Conservation (phyloP, 2,113 vertebrate genomes). For the Melanocharis versteri region DNA sequence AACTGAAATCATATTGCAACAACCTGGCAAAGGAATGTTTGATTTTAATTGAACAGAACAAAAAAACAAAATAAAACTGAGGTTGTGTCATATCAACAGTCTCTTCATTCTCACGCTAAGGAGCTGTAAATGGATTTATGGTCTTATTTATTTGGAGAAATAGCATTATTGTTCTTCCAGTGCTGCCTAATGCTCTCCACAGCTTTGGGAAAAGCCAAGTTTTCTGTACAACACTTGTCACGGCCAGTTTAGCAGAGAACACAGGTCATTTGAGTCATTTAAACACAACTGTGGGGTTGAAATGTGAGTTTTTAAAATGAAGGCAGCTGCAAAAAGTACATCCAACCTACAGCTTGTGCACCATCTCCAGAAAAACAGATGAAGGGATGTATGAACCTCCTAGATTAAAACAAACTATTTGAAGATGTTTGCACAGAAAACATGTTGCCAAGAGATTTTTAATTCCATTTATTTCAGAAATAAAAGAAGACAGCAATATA, state of each 20-base stretch:
- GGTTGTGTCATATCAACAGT: not conserved
- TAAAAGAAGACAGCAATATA: not conserved
- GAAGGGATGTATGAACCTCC: not conserved
- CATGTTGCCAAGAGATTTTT: not conserved
- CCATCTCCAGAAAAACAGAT: not conserved
- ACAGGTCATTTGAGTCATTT: not conserved
- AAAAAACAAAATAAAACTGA: not conserved
- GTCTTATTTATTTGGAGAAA: not conserved
- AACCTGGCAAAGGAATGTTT: not conserved
- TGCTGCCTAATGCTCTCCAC: not conserved
- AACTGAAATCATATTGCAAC: not conserved
- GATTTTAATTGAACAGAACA: not conserved
- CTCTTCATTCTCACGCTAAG: not conserved
- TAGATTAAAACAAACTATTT: not conserved
- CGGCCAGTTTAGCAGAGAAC: not conserved
- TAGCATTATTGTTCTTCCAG: not conserved
- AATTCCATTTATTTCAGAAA: constrained; percentile 33
- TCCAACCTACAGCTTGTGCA: not conserved
- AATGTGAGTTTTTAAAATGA: not conserved
- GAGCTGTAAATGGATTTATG: not conserved
- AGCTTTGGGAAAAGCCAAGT: not conserved
- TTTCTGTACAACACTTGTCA: not conserved
- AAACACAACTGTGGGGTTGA: not conserved
- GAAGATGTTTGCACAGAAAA: not conserved
- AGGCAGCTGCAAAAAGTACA: not conserved